These are phyloP conservation scores for Tauraco erythrolophus DNA, from an alignment of 2,113 vertebrate species.

Conservation along the genomic window DNA sequence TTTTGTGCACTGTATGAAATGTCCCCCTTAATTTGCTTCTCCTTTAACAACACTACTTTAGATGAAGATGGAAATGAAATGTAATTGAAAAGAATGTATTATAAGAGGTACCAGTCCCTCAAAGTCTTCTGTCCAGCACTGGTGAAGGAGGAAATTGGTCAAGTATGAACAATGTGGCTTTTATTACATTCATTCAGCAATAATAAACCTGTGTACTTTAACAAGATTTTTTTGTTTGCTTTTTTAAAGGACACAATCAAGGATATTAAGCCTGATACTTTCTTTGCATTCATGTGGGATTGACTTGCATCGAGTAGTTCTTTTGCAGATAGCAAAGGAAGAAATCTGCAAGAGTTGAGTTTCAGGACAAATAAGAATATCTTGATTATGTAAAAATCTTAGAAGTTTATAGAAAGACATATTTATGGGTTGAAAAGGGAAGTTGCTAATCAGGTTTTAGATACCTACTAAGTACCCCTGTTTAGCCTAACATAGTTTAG, in stretches of 20 bases:
- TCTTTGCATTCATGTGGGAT: background rate
- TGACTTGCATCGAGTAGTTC: background rate
- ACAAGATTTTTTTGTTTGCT: background rate
- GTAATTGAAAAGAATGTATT: background rate
- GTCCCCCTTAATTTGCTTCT: background rate
- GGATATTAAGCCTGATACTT: constrained; percentile 17
- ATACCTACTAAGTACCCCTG: background rate
- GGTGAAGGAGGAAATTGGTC: constrained; percentile 12
- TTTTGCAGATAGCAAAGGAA: background rate
- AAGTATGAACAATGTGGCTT: constrained; percentile 38
- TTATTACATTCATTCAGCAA: constrained; percentile 19
- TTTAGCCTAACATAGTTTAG: background rate
- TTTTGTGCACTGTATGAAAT: background rate
- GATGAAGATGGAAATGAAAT: constrained; percentile 1
- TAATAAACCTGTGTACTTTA: constrained; percentile 51
- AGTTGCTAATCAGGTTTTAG: background rate
- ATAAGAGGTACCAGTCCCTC: background rate
- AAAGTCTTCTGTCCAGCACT: constrained; percentile 9
- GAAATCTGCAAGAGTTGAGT: background rate
- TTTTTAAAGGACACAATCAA: constrained; percentile 14
- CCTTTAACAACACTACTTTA: background rate
- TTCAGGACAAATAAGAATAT: background rate
- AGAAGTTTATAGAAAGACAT: background rate
- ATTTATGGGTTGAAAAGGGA: background rate
- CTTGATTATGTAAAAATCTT: background rate